Evolutionary conservation across 2,113 vertebrate species (phyloP).

Genomic region (Pluvialis apricaria): DNA sequence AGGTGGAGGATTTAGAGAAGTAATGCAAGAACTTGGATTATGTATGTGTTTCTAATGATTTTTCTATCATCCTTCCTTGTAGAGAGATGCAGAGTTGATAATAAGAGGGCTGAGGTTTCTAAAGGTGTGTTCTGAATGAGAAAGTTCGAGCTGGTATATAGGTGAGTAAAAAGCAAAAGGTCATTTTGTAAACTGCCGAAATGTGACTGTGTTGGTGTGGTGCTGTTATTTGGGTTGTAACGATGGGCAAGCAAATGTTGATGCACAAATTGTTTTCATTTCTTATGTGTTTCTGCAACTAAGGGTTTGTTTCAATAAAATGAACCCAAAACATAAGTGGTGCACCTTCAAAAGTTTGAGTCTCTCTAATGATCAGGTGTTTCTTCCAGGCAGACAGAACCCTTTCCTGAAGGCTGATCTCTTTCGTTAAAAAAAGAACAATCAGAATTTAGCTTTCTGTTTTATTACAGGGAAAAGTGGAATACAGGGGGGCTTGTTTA

Average conservation of each 20-base stretch:
- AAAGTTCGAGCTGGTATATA: neutral
- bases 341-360: neutral
- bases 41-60: rapidly evolving
- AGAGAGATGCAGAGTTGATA: neutral
- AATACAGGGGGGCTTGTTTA: rapidly evolving
- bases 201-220: neutral
- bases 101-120: neutral
- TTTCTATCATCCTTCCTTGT: rapidly evolving
- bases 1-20: neutral
- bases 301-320: neutral
- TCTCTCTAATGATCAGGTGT: neutral
- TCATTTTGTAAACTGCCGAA: neutral
- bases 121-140: neutral
- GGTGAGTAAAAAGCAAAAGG: neutral
- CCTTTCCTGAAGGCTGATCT: neutral
- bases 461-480: neutral
- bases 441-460: neutral
- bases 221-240: neutral
- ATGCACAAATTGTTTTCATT: neutral
- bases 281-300: neutral
- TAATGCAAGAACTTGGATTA: neutral
- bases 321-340: neutral
- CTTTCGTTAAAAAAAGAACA: neutral
- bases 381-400: neutral
- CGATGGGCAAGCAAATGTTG: neutral